Evolutionary conservation across 2,113 vertebrate species (phyloP), one percentile per base, ranked within the genome.

Genomic region (Barnardius zonarius): DNA sequence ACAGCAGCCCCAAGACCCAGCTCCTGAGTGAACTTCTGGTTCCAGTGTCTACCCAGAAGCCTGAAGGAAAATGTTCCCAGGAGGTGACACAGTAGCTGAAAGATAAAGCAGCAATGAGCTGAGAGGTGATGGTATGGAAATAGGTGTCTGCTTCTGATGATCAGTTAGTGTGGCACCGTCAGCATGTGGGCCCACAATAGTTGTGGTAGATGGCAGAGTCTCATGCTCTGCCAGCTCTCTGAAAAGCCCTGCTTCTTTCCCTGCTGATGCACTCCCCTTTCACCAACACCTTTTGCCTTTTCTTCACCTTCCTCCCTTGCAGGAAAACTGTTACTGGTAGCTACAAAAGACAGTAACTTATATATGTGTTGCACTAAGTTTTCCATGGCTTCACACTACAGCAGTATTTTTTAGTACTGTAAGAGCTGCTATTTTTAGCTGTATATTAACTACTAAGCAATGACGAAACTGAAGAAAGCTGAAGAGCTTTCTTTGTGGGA

Each of bases 341-440:
- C 62, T 86, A 39, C 41, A 78, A 87, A 96, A 97, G 62, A 62
- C 67, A 88, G 57, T 66, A 48, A 90, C 64, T 84, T 80, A 70
- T 94, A 96, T 91, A 51, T 84, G 66, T 78, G 57, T 74, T 77
- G 77, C 37, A 93, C 83, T 54, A 39, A 64, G 8, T 90, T 97
- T 97, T 92, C 91, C 59, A 68, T 75, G 84, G 94, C 52, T 97
- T 74, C 96, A 76, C 57, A 74, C 79, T 76, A 62, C 46, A 96
- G 96, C 91, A 92, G 74, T 68, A 70, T 89, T 93, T 97, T 97
- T 97, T 83, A 95, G 89, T 84, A 87, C 92, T 92, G 86, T 92
- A 97, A 97, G 96, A 91, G 88, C 20, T 96, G 92, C 92, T 98
- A 96, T 95, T 98, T 98, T 97, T 97, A 98, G 96, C 91, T 78